phyloP scores from a whole-genome alignment of 1,140 invertebrate species.

The Philopotamus ludificatus region DNA sequence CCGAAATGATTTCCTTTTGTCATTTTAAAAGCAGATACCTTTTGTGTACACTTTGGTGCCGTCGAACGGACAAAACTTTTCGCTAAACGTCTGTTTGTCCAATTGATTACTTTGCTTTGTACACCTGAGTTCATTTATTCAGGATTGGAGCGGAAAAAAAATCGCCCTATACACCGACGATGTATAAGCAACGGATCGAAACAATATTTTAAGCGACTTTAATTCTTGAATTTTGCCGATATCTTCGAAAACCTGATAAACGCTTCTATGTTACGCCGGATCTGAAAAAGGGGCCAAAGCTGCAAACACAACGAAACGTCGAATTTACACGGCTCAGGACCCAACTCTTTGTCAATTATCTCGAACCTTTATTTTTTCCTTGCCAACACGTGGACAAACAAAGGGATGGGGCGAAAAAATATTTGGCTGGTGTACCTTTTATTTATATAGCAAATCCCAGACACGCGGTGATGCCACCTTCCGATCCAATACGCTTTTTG shows the following conservation, averaged over 20 bases:
- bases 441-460: neutral
- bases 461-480: neutral
- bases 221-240: neutral
- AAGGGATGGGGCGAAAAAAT: neutral
- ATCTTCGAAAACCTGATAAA: neutral
- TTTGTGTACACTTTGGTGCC: constrained; percentile 8
- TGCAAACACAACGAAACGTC: neutral
- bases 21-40: constrained; percentile 22
- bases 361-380: neutral
- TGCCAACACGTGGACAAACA: neutral
- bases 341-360: neutral
- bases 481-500: neutral
- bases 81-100: constrained; percentile 33
- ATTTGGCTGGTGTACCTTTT: neutral
- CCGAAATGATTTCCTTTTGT: constrained; percentile 24
- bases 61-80: constrained; percentile 24
- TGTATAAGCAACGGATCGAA: constrained; percentile 10
- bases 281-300: neutral
- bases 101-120: constrained; percentile 35
- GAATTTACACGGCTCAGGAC: neutral
- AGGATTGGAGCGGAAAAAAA: neutral
- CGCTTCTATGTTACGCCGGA: neutral
- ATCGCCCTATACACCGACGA: neutral
- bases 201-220: neutral
- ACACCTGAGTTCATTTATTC: constrained; percentile 34